Evolutionary conservation across 2,797 vertebrate genomes (phyloP), one percentile per base, ranked within the genome.

Genomic region (Mus caroli): DNA sequence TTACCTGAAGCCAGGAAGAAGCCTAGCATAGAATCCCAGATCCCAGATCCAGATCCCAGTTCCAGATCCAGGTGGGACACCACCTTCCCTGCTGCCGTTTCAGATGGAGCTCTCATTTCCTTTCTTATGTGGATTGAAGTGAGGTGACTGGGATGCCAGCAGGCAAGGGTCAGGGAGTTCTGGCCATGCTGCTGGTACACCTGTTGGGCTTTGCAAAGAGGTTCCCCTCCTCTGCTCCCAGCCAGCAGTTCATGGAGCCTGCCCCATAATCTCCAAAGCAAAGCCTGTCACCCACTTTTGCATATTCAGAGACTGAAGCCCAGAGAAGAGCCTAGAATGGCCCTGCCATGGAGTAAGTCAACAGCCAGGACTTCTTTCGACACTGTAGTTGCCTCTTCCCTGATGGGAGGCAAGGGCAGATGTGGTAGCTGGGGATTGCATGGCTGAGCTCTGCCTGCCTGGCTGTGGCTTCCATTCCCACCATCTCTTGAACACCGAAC

Each of bases 301-400:
- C 62, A 90, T 69, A 58, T 50, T 73, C 54, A 76, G 34, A 52
- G 43, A 69, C 73, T 80, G 26, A 88, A 76, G 86, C 37, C 71
- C 58, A 84, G 22, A 13, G 78, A 78, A 58, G 82, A 82, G 78
- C 17, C 71, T 56, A 1, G 43, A 62, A 50, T 75, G 52, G 64
- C 15, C 77, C 24, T 22, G 64, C 34, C 67, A 24, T 76, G 76
- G 34, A 37, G 22, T 84, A 69, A 46, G 31, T 52, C 54, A 79
- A 37, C 60, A 69, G 31, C 77, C 43, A 10, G 56, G 31, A 56
- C 52, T 54, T 91, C 83, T 56, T 60, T 75, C 62, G 78, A 6
- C 4, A 0, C 34, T 31, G 37, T 1, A 31, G 19, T 73, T 11
- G n/a, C 69, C 67, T 69, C 69, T 15, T 86, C 9, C 56, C 64